A percentile compares a stretch with the other conserved stretches of the same genome.
Evolutionary conservation across 2,113 vertebrate genomes (phyloP).

Genomic region (Laticauda colubrina): DNA sequence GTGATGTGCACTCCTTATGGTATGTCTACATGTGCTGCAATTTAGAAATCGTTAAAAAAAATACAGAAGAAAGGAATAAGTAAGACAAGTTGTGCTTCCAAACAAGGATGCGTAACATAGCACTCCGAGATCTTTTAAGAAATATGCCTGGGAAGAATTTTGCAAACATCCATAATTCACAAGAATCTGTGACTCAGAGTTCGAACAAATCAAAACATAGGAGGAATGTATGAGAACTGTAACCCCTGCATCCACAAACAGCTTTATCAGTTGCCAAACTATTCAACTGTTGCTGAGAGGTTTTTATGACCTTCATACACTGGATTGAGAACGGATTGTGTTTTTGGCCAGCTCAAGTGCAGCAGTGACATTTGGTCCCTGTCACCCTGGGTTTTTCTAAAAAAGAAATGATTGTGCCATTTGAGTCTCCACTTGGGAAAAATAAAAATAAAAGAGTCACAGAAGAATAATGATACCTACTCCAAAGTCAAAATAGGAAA

Average conservation of each 20-base stretch:
- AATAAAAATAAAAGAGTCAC: not conserved
- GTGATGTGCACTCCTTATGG: not conserved
- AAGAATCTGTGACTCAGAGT: not conserved
- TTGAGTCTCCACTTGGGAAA: not conserved
- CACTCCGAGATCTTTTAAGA: not conserved
- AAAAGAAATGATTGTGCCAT: conserved; percentile 2
- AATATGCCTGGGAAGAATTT: not conserved
- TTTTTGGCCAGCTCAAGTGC: conserved; percentile 9
- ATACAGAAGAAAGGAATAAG: not conserved
- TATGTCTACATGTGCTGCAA: not conserved
- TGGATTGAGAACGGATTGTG: not conserved
- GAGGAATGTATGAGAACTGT: not conserved
- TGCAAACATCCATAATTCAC: not conserved
- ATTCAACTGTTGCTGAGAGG: conserved; percentile 11
- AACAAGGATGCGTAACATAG: not conserved
- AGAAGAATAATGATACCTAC: conserved; percentile 6
- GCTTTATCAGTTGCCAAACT: not conserved
- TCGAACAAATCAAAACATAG: not conserved
- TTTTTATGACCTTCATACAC: not conserved
- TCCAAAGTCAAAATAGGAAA: conserved; percentile 3
- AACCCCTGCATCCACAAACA: not conserved
- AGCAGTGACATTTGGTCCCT: conserved; percentile 7
- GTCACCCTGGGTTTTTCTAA: not conserved
- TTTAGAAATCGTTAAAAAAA: not conserved
- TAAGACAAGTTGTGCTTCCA: not conserved